Base-by-base conservation (phyloP, 2,113 vertebrate species). In the Vombatus ursinus region DNA sequence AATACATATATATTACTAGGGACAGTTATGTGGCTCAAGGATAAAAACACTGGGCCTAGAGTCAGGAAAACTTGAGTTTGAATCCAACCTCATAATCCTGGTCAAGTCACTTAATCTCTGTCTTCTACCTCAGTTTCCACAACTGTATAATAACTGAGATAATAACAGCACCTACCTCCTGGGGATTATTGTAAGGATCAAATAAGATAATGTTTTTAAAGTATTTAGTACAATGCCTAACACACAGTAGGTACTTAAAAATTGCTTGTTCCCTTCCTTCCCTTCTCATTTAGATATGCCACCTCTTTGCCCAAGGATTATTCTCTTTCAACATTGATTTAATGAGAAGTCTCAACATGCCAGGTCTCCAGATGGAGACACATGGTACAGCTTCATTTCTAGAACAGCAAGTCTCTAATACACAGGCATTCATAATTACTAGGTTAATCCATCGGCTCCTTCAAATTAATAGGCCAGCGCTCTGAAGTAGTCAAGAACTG, bases 391-490 rank as follows among this genome's bases (percentile, higher is more conserved):
- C 16, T 44, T 77, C 68, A 77, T 44, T 77, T n/a, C 37, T 77
- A 77, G 19, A 77, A 94, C 95, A 93, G 52, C 48, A 89, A 96
- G 90, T 84, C 89, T 94, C 93, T 93, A 19, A 50, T 44, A 77
- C 91, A 92, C 48, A 96, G 91, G 49, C 90, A 91, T 52, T 96
- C 97, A 92, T 95, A 95, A 92, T 90, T 96, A 92, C 96, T 95
- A 26, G 94, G 94, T 96, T 96, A 97, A 96, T 95, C 96, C 57
- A 50, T 96, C 0, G 94, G 98, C 94, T 97, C 91, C 90, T 97
- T 68, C 92, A 96, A 94, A 97, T 97, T 94, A 97, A 97, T 96
- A 94, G 96, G 37, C 90, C 96, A 25, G 90, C 95, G 90, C 89
- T 91, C 6, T 89, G 92, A 96, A 97, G 94, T 93, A 93, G 95